These are phyloP conservation scores for Mylabris sibirica DNA, from an alignment of 2,888 invertebrate species.

Conservation along the genomic window DNA sequence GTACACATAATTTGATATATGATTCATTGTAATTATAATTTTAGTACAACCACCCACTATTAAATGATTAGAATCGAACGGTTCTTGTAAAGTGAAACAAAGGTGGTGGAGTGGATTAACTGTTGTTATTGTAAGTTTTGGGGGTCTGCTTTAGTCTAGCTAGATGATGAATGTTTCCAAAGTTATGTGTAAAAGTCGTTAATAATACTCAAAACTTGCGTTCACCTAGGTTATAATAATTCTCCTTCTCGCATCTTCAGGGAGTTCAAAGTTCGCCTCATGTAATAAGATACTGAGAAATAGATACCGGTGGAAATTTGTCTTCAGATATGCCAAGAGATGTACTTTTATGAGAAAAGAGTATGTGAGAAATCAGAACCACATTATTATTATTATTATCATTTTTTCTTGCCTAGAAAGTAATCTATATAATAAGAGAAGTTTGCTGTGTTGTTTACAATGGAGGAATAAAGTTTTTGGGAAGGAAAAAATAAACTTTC, in stretches of 20 bases:
- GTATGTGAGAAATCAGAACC: constrained; percentile 9
- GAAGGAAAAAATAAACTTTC: not conserved
- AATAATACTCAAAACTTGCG: constrained; percentile 61
- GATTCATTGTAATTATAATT: constrained; percentile 43
- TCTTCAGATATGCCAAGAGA: constrained; percentile 46
- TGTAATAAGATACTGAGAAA: constrained; percentile 59
- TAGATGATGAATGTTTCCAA: constrained; percentile 59
- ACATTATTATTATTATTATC: not conserved
- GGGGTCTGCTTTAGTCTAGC: constrained; percentile 30
- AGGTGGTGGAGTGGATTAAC: constrained; percentile 48
- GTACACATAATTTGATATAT: constrained; percentile 29
- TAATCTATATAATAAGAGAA: constrained; percentile 6
- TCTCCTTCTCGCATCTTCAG: constrained; percentile 56
- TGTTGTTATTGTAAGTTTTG: constrained; percentile 45
- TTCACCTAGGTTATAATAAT: constrained; percentile 60
- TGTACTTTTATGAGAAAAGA: not conserved
- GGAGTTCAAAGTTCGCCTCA: constrained; percentile 58
- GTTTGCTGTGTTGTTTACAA: not conserved
- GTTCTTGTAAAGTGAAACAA: constrained; percentile 31
- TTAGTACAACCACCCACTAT: constrained; percentile 37
- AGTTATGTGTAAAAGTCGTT: constrained; percentile 63
- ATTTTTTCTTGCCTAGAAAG: not conserved
- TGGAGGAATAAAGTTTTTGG: not conserved
- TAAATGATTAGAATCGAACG: constrained; percentile 50
- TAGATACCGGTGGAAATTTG: constrained; percentile 58